Evolutionary conservation across 1,140 invertebrate species (phyloP).

Genomic region (Linepithema humile): DNA sequence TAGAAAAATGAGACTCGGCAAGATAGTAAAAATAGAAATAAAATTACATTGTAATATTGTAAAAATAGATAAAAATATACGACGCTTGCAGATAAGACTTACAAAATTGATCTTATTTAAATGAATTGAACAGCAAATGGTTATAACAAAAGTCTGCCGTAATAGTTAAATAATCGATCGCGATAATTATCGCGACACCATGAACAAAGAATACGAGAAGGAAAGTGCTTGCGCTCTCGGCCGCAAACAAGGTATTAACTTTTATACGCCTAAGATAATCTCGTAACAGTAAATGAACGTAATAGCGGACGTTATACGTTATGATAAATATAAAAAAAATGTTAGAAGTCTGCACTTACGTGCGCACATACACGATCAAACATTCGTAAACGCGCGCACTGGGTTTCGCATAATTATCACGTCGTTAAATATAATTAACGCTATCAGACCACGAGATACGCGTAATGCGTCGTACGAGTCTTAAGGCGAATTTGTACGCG

Average conservation of each 20-base stretch:
- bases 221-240: background rate
- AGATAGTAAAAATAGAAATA: background rate
- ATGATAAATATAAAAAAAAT: constrained; percentile 41
- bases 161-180: constrained; percentile 1
- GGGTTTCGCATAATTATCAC: constrained; percentile 57
- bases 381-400: background rate
- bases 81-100: background rate
- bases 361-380: no score
- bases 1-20: no score
- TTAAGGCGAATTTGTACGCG: constrained; percentile 29
- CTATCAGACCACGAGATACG: constrained; percentile 56
- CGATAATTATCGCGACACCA: background rate
- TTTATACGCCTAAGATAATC: constrained; percentile 44
- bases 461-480: constrained; percentile 15
- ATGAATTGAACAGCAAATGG: background rate
- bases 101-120: background rate
- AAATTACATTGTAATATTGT: no score
- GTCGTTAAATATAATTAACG: constrained; percentile 68
- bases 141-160: constrained; percentile 12
- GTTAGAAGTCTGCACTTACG: background rate
- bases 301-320: constrained; percentile 12
- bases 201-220: constrained; percentile 14
- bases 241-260: constrained; percentile 44
- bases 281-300: constrained; percentile 20
- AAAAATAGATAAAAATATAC: background rate